These are phyloP conservation scores for Aleadryas rufinucha DNA, from an alignment of 2,113 vertebrate species.

Conservation along the genomic window DNA sequence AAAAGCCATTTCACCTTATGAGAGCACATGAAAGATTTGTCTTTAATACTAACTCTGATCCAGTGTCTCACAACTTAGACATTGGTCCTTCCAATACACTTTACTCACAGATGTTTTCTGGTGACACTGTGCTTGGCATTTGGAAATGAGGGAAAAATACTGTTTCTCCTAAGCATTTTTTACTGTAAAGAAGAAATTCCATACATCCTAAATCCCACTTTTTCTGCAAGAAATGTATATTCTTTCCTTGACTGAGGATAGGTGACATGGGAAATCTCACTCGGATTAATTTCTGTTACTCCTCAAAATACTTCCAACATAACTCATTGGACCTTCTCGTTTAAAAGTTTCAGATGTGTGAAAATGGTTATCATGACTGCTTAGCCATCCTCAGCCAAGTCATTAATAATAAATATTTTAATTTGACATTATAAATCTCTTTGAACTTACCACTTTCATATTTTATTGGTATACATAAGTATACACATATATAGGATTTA, in stretches of 20 bases:
- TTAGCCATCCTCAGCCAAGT: background rate
- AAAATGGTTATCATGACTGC: background rate
- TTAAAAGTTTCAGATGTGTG: background rate
- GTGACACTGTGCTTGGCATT: background rate
- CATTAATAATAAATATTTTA: background rate
- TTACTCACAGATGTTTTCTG: background rate
- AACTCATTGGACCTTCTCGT: background rate
- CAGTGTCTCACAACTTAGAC: background rate
- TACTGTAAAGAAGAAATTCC: background rate
- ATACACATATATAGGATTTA: background rate
- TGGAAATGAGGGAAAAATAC: background rate
- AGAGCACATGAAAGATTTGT: background rate
- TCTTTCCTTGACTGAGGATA: background rate
- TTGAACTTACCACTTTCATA: background rate
- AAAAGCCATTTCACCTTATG: background rate
- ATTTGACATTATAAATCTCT: background rate
- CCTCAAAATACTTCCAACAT: background rate
- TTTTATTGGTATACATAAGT: background rate
- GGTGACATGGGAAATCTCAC: background rate
- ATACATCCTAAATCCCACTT: background rate
- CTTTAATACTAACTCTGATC: background rate
- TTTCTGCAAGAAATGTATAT: background rate
- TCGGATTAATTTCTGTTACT: background rate
- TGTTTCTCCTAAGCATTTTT: background rate
- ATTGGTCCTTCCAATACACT: background rate